A percentile compares a stretch with the other conserved stretches of the same genome.
Evolutionary conservation across 2,113 vertebrate genomes (phyloP).

Genomic region (Vulpes vulpes): DNA sequence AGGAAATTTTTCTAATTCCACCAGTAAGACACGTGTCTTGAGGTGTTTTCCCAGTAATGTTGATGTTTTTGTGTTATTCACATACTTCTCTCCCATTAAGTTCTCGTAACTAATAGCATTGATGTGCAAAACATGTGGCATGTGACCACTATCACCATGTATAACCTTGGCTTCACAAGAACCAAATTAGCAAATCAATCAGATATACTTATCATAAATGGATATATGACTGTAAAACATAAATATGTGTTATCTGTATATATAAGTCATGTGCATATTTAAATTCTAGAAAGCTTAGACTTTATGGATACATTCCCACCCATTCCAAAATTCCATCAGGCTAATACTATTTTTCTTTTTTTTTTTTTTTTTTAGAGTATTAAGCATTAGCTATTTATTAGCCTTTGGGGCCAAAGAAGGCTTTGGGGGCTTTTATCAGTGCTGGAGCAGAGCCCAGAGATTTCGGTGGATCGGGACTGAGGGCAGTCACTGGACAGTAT

Average conservation of each 20-base stretch:
- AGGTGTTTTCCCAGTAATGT: background rate
- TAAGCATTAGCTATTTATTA: background rate
- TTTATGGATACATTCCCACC: background rate
- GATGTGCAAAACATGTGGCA: background rate
- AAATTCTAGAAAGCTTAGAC: constrained; percentile 42
- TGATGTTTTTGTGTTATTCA: background rate
- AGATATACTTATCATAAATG: background rate
- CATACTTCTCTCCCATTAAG: background rate
- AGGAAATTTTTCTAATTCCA: background rate
- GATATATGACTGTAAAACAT: background rate
- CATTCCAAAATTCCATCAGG: background rate
- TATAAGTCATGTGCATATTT: background rate
- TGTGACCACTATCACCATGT: background rate
- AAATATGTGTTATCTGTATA: background rate
- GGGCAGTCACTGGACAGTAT: background rate
- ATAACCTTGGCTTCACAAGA: background rate
- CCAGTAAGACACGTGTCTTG: background rate
- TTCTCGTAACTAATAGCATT: background rate
- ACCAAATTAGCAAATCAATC: background rate
- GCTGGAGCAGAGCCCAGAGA: background rate
- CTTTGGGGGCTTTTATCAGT: background rate
- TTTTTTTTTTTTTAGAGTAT: constrained; percentile 45
- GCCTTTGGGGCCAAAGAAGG: background rate
- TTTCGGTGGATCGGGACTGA: background rate
- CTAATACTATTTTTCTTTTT: background rate